Conservation (phyloP, 2,113 vertebrate genomes). For the Actenoides lindsayi region DNA sequence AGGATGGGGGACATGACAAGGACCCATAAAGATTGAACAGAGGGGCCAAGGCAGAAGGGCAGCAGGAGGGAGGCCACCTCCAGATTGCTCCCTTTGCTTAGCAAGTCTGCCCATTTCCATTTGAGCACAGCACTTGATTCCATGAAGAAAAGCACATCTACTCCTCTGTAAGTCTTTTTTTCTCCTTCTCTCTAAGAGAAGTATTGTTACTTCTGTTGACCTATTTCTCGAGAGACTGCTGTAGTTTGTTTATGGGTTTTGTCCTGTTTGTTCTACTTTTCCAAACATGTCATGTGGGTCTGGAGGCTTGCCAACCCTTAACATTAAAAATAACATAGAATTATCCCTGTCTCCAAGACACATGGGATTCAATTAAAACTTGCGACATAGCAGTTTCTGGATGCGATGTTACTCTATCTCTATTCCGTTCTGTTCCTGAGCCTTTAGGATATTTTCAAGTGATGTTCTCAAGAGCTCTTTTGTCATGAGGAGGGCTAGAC, state of each 20-base stretch:
- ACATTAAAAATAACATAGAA: constrained; percentile 16
- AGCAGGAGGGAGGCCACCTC: not conserved
- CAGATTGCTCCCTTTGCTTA: not conserved
- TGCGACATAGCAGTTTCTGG: not conserved
- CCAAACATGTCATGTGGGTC: constrained; percentile 13
- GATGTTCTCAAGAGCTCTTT: not conserved
- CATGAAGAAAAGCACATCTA: not conserved
- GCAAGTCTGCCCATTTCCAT: not conserved
- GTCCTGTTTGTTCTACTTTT: constrained; percentile 59
- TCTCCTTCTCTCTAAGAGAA: not conserved
- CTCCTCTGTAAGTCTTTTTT: not conserved
- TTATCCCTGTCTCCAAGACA: not conserved
- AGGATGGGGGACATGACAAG: rapidly evolving
- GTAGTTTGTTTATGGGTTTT: constrained; percentile 50
- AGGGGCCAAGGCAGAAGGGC: not conserved
- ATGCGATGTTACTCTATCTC: not conserved
- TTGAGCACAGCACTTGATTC: not conserved
- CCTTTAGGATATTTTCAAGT: not conserved
- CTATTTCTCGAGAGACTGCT: constrained; percentile 20
- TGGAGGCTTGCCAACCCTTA: constrained; percentile 36
- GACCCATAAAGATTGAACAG: not conserved
- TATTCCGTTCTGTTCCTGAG: not conserved
- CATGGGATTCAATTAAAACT: constrained; percentile 24
- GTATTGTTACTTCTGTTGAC: not conserved
- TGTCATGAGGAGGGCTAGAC: not conserved